Base-by-base conservation (phyloP, 1,140 invertebrate species). In the Leptinotarsa defecta region DNA sequence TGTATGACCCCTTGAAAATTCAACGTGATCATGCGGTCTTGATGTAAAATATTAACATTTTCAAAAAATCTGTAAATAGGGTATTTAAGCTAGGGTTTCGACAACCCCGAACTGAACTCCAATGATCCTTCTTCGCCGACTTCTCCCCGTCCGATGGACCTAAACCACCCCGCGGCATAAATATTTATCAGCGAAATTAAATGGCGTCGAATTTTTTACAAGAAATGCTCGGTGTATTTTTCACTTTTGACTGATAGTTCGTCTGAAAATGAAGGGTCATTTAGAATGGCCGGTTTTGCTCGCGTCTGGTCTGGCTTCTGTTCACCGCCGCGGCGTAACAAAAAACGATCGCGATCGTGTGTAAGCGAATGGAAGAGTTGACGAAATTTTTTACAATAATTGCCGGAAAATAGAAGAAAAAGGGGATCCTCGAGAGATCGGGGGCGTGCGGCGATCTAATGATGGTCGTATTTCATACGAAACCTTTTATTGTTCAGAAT, bases 151-250 rank as follows among this genome's bases (percentile, higher is more conserved):
- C 34, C 34, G 34, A 43, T 43, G 8, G 34, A 43, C 34, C 0
- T 43, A 11, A 43, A 43, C 34, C 13, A 57, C 52, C 52, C 52
- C 15, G 52, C 17, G 52, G 52, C 52, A 57, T 57, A 57, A 57
- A 57, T 57, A 57, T 57, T 57, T 57, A 57, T 57, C 52, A 57
- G 52, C 52, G n/a, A 57, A 57, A 57, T 57, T 57, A 57, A 57
- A 57, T 57, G 15, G 52, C 52, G 15, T 19, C 15, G n/a, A 57
- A 57, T 57, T 17, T 57, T 57, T 57, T 57, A 57, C 17, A 57
- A 57, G 52, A 19, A 57, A 57, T 57, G n/a, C n/a, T 57, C 52
- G 15, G 52, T 57, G 52, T 57, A 19, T 19, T 57, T 57, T 57
- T 57, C 52, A 57, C 52, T 15, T 57, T 57, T 57, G 52, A 57